Base-by-base conservation (phyloP, 2,888 invertebrate genomes). In the Aquatica leii region DNA sequence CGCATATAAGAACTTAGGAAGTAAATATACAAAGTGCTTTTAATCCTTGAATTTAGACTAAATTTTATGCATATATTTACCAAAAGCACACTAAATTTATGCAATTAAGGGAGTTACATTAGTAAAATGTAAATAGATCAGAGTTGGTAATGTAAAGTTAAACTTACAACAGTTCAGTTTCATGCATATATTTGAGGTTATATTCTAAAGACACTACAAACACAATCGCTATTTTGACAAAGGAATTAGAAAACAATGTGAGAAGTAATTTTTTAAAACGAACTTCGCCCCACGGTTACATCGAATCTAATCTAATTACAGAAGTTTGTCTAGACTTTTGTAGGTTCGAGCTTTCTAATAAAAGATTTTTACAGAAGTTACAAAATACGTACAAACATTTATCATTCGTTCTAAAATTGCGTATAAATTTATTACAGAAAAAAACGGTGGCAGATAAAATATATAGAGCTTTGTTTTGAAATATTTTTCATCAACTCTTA, bases 401-500 rank as follows among this genome's bases (percentile, higher is more conserved):
- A 37, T 37, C 37, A 37, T 37, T 12, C 2, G 37, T 37, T 37
- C 2, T 11, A 37, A 37, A 31, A 31, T 31, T 37, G 37, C 11
- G 11, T 11, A 37, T 11, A 2, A 37, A 11, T 37, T 4, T 37
- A 37, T 11, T 37, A 12, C 31, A n/a, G n/a, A n/a, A n/a, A n/a
- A n/a, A n/a, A n/a, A n/a, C n/a, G n/a, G n/a, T 46, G 58, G 41
- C 50, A 58, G 58, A 18, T 31, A 18, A 58, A 58, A 58, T 43
- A 59, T 50, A 20, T 31, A 59, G 12, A 35, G 18, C 40, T 8
- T 17, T 12, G 24, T 14, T 52, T 43, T 20, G 51, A 59, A 51
- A 58, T 50, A 50, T 58, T 58, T 17, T 46, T n/a, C 56, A 14
- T 50, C 43, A 43, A 43, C 43, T 15, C 35, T 48, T 15, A 55